A percentile compares a stretch with the other conserved stretches of the same genome.
These are phyloP conservation scores for Acleris cristana DNA, from an alignment of 2,888 invertebrate species.

Conservation along the genomic window DNA sequence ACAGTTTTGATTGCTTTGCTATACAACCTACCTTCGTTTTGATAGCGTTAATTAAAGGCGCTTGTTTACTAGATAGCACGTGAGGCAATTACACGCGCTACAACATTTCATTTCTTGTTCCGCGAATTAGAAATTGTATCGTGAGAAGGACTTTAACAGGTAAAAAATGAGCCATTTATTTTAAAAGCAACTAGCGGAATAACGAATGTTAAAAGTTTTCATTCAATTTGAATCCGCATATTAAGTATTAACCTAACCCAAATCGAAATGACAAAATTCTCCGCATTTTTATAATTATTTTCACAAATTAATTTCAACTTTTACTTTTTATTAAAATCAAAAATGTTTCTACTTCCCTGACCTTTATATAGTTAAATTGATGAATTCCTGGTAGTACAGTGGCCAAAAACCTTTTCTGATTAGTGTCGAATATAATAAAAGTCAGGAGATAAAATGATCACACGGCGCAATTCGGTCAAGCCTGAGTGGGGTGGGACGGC, in stretches of 20 bases:
- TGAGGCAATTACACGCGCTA: constrained; percentile 20
- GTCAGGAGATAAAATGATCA: constrained; percentile 53
- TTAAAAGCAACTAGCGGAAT: no score
- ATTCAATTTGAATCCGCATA: no score
- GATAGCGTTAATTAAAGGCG: constrained; percentile 34
- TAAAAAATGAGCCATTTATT: not conserved
- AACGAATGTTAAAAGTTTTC: no score
- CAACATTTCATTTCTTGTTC: constrained; percentile 12
- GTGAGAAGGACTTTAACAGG: not conserved
- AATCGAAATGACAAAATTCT: no score
- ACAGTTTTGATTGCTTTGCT: constrained; percentile 72
- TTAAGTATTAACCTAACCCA: no score
- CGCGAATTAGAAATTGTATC: constrained; percentile 9
- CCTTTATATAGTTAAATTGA: no score
- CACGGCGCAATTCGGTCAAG: constrained; percentile 69
- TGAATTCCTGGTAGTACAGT: not conserved
- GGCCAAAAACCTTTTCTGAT: constrained; percentile 17
- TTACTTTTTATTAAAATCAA: constrained; percentile 6
- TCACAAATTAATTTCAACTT: not conserved
- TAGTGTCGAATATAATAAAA: constrained; percentile 39
- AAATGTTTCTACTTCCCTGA: no score
- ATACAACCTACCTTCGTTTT: constrained; percentile 35
- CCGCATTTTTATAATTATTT: no score
- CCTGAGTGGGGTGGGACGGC: constrained; percentile 56
- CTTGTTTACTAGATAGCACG: constrained; percentile 30